Base-by-base conservation (phyloP, 2,888 invertebrate genomes). In the Cryptops parisi region DNA sequence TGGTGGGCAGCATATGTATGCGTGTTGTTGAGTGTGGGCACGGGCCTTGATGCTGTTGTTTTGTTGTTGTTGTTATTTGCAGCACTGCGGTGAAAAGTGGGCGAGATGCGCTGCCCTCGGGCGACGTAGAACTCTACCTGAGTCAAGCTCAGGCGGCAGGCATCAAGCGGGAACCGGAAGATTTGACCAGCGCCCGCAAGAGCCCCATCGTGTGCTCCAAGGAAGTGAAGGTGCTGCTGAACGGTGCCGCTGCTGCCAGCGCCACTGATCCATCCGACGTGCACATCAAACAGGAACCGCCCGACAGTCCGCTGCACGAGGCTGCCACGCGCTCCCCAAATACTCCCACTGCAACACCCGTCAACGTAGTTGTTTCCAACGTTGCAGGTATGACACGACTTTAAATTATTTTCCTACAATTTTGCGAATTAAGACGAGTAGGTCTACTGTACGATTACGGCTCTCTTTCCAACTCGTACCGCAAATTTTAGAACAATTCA, bases 121-220 rank as follows among this genome's bases (percentile, higher is more conserved):
- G 70, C 63, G 68, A 70, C 63, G 48, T 57, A 39, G 68, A 78
- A 73, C 75, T 78, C 73, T 76, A 76, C 75, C 77, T 78, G 70
- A 79, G 79, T 73, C 78, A 78, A 71, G n/a, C n/a, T n/a, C n/a
- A n/a, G n/a, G n/a, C n/a, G n/a, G 74, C 78, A 67, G 73, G 78
- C 68, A 81, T 83, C 69, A 84, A 84, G 73, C 78, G 83, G 68
- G 84, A 84, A 72, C 84, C 84, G 64, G 84, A 84, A 74, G 84
- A 84, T 70, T 76, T 84, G 62, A 83, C 55, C 25, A 53, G 45
- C 27, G 24, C 41, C 23, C 38, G 54, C 25, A 43, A 43, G 27
- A 44, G 43, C 26, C 41, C 54, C 12, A 26, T 33, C 49, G 40
- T 45, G 40, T 43, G 26, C 25, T 41, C 39, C 24, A 43, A 39